A percentile compares a stretch with the other conserved stretches of the same genome.
Evolutionary conservation across 2,888 invertebrate genomes (phyloP).

Genomic region (Ernsta delagoae): DNA sequence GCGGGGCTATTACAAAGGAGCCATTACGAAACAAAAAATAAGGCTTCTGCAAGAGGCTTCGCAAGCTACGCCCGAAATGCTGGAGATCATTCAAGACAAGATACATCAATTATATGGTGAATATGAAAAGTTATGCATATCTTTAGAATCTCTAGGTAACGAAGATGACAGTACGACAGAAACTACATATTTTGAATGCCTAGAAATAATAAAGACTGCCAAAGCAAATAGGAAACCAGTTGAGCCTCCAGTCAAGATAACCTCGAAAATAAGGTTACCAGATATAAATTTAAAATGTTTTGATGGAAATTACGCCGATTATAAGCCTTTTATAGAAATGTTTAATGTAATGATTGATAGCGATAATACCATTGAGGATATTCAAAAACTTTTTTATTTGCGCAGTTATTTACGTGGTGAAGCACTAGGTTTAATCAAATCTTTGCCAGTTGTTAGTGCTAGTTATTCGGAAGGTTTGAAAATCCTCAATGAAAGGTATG

Average conservation of each 20-base stretch:
- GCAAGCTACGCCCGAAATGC: neutral
- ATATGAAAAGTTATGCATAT: neutral
- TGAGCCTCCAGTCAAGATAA: no score
- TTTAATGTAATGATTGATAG: neutral
- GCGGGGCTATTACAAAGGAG: neutral
- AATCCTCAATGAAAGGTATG: neutral
- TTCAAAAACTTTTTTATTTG: neutral
- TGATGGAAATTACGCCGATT: neutral
- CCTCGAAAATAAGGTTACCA: neutral
- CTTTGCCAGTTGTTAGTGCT: neutral
- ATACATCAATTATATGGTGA: neutral
- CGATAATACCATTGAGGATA: neutral
- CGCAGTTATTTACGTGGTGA: neutral
- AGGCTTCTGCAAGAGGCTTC: neutral
- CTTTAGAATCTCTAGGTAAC: no score
- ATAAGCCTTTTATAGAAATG: neutral
- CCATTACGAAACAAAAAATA: neutral
- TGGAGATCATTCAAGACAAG: neutral
- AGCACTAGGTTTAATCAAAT: conserved; percentile 1
- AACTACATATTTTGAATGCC: no score
- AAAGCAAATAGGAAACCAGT: no score
- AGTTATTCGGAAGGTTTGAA: neutral
- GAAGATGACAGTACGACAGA: no score
- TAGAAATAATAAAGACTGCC: no score
- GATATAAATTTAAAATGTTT: neutral